Base-by-base conservation (phyloP, 2,797 vertebrate genomes). In the Luscinia luscinia region DNA sequence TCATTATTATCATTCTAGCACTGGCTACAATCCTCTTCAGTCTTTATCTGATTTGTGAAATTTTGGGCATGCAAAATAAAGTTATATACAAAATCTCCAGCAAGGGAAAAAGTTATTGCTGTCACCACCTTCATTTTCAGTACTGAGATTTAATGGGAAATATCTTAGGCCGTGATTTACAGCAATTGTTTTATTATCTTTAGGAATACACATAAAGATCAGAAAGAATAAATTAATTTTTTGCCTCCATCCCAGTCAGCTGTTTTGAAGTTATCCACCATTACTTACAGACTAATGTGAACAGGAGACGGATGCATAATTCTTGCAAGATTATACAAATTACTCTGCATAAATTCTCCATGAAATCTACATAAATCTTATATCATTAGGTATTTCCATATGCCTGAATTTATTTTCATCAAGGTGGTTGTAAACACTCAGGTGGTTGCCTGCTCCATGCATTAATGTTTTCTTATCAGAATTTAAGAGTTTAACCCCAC, bases 321-420 rank as follows among this genome's bases (percentile, higher is more conserved):
- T 85, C 84, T 59, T 83, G 27, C 24, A 83, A 54, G 46, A 58
- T 92, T 85, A 54, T 46, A 80, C 41, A 84, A 89, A 82, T 48
- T 77, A 72, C 18, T 46, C 20, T 13, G 17, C 54, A 85, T 67
- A 92, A 67, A 58, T 80, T 68, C 81, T n/a, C 82, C 26, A 36
- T 32, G 17, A 84, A 85, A 92, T 55, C 46, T 41, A 45, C 51
- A 66, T 63, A 64, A 89, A 85, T 23, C 36, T 72, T 59, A 6
- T 8, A n/a, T 30, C 48, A 79, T 15, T 5, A 89, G 69, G 21
- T 57, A 67, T 27, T 87, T 91, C 46, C 32, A 58, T 11, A 24
- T n/a, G 51, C 73, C 43, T 70, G 57, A 85, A 74, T 63, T 84
- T 73, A 67, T 68, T 41, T 74, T 38, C 64, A 46, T 34, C 0